A percentile compares a stretch with the other conserved stretches of the same genome.
Conservation (phyloP, 23 tunicate species). For the Ascidia mentula region DNA sequence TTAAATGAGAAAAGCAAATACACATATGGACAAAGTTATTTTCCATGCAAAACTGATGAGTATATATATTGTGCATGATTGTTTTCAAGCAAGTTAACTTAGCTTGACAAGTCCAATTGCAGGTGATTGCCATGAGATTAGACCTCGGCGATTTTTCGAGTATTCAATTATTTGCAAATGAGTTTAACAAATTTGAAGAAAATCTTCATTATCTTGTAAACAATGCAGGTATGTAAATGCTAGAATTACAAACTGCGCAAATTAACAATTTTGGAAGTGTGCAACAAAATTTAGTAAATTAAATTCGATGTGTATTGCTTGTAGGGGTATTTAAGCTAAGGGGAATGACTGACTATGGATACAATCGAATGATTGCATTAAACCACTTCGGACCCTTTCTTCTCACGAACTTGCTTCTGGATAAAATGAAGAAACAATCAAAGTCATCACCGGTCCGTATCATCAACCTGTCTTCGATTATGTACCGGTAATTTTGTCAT, state of each 20-base stretch:
- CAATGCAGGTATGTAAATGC: slow-evolving; percentile 20
- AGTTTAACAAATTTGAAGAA: slow-evolving; percentile 8
- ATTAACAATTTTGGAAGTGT: too few relatives aligned
- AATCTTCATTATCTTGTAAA: slow-evolving; percentile 21
- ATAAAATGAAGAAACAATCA: slow-evolving; percentile 58
- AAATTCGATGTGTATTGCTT: neutral
- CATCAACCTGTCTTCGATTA: slow-evolving; percentile 39
- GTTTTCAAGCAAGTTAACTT: too few relatives aligned
- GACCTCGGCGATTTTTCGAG: slow-evolving; percentile 19
- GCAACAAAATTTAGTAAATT: neutral
- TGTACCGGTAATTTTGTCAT: slow-evolving; percentile 47
- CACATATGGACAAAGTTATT: too few relatives aligned
- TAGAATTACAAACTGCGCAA: too few relatives aligned
- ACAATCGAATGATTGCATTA: slow-evolving; percentile 49
- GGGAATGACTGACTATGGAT: slow-evolving; percentile 45
- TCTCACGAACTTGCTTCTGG: slow-evolving; percentile 63
- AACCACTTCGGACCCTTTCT: slow-evolving; percentile 87
- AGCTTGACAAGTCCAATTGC: too few relatives aligned
- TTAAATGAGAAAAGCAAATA: too few relatives aligned
- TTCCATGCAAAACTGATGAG: too few relatives aligned
- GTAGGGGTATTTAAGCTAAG: neutral
- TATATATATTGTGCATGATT: too few relatives aligned
- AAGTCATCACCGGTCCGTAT: slow-evolving; percentile 47
- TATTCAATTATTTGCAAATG: slow-evolving; percentile 2
- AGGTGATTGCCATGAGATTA: slow-evolving; percentile 25